Evolutionary conservation across 2,888 invertebrate species (phyloP).

Genomic region (Lapara coniferarum): DNA sequence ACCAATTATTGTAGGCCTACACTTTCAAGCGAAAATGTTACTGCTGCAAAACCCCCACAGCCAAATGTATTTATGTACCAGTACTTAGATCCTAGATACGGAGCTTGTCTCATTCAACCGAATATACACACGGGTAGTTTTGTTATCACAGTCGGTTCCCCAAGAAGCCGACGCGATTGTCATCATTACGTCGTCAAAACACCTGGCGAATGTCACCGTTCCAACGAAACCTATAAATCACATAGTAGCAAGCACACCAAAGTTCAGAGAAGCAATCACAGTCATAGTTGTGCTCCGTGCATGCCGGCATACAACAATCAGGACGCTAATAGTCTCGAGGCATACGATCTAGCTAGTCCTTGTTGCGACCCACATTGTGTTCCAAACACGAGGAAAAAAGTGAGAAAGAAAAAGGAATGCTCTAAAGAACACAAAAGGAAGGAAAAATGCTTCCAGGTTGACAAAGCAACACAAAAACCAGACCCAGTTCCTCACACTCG

Average conservation of each 20-base stretch:
- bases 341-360: constrained; percentile 93
- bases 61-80: constrained; percentile 84
- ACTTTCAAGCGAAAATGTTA: constrained; percentile 91
- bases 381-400: constrained; percentile 84
- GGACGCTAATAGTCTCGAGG: constrained; percentile 91
- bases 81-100: constrained; percentile 88
- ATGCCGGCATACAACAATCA: constrained; percentile 85
- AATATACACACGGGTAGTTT: constrained; percentile 87
- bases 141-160: constrained; percentile 88
- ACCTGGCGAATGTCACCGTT: constrained; percentile 65
- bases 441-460: constrained; percentile 82
- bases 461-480: constrained; percentile 74
- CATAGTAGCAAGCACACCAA: constrained; percentile 65
- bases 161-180: constrained; percentile 86
- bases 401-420: constrained; percentile 83
- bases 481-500: constrained; percentile 76
- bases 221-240: constrained; percentile 62
- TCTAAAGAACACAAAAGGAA: constrained; percentile 86
- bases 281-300: constrained; percentile 89
- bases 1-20: constrained; percentile 89
- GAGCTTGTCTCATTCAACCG: constrained; percentile 87
- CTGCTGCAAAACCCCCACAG: constrained; percentile 74
- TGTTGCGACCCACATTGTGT: constrained; percentile 95
- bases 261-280: constrained; percentile 66
- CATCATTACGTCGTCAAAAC: constrained; percentile 87